Percentiles rank a stretch among this genome's conserved stretches.
Conservation (phyloP, 2,888 invertebrate genomes). For the Marasmarcha lunaedactyla region DNA sequence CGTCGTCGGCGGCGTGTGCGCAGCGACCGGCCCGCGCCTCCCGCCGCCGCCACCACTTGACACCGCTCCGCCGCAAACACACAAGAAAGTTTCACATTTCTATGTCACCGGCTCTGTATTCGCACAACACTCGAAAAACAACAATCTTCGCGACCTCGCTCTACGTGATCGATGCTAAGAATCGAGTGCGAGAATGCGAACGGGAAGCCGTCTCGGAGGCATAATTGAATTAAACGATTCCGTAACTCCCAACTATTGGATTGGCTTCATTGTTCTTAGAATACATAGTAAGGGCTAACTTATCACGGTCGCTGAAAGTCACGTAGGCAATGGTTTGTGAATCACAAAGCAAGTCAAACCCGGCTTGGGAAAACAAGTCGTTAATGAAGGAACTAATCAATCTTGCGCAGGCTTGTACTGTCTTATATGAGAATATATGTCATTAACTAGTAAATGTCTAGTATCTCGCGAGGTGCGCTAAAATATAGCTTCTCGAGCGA, state of each 20-base stretch:
- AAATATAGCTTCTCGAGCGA: neutral
- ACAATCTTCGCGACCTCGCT: slow-evolving; percentile 8
- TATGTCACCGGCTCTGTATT: slow-evolving; percentile 28
- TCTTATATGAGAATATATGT: too few relatives aligned
- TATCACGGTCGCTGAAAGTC: too few relatives aligned
- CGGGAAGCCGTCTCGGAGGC: slow-evolving; percentile 32
- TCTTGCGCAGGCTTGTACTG: too few relatives aligned
- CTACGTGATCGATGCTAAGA: slow-evolving; percentile 10
- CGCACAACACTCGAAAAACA: slow-evolving; percentile 15
- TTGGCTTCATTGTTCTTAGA: slow-evolving; percentile 32
- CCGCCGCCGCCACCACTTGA: slow-evolving; percentile 56
- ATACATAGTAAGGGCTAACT: neutral
- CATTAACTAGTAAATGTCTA: neutral
- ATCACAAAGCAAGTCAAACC: too few relatives aligned
- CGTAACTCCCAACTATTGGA: slow-evolving; percentile 29
- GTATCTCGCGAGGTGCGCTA: neutral
- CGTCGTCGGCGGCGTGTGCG: slow-evolving; percentile 62
- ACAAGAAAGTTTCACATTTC: slow-evolving; percentile 66
- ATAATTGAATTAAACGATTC: slow-evolving; percentile 57
- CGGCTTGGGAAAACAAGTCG: too few relatives aligned
- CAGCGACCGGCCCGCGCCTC: slow-evolving; percentile 54
- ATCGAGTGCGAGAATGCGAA: slow-evolving; percentile 4
- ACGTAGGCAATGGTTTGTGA: too few relatives aligned
- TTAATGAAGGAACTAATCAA: too few relatives aligned
- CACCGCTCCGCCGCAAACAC: slow-evolving; percentile 55